Base-by-base conservation (phyloP, 1,140 invertebrate genomes). In the Neoseiulus cucumeris region DNA sequence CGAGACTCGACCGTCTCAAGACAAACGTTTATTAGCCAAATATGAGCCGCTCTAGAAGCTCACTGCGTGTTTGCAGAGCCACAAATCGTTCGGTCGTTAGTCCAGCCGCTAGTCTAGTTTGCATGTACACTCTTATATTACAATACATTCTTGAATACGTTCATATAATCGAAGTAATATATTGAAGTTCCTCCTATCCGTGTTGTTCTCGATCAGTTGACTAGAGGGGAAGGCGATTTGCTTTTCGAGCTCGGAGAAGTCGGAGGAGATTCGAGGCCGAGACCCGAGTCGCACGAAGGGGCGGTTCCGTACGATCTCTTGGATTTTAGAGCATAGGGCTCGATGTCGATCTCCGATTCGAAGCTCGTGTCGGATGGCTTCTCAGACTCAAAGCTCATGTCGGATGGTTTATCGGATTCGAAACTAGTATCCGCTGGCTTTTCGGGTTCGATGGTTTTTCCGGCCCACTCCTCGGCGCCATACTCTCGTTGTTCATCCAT, bases 401-500 rank as follows among this genome's bases (percentile, higher is more conserved):
- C 33, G 12, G 41, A n/a, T 20, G 59, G 42, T 42, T 39, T 70
- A 71, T 87, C 85, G 67, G 83, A 77, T 6, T 87, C 82, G 1
- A 82, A 82, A 71, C 87, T 87, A n/a, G 87, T 85, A 71, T 39
- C 33, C 4, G 22, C 6, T 17, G 4, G 14, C 9, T 25, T 25
- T 20, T 20, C 22, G 9, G 51, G 22, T 9, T 39, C 33, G 33
- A 9, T 6, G 4, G 33, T 4, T 9, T 9, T 39, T 28, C 45
- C 45, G 2, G 51, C 22, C 25, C 12, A 14, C 22, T 59, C 51
- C 51, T 20, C 51, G 22, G 33, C 25, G 22, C 51, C 51, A 12
- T 20, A 59, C 22, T 59, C 51, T 25, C 33, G 1, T 9, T 59
- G 25, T 33, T 59, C 51, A 14, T 2, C 17, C 22, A 29, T 59